Conservation (phyloP, 37 sponge, comb jelly and placozoan genomes). For the Lycopodina hypogea region DNA sequence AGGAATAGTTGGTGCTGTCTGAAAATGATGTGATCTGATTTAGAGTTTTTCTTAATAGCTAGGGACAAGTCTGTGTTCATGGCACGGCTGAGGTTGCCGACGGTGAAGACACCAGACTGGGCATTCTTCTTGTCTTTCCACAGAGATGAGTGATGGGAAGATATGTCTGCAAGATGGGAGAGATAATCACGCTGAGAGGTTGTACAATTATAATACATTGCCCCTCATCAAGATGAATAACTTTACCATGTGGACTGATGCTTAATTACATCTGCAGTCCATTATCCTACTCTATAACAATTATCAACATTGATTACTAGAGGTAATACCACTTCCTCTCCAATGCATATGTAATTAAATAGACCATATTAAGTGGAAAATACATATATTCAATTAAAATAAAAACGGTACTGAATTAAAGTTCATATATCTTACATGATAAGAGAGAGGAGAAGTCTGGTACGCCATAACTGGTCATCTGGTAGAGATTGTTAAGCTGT, state of each 20-base stretch:
- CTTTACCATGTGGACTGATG: too few species aligned
- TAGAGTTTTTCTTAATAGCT: slow-evolving; percentile 30
- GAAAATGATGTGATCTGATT: slow-evolving; percentile 30
- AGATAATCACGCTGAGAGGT: too few species aligned
- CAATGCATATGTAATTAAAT: too few species aligned
- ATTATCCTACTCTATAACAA: too few species aligned
- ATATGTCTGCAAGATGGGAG: slow-evolving; percentile 36
- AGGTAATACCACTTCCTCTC: too few species aligned
- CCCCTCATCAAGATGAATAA: too few species aligned
- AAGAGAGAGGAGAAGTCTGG: slow-evolving; percentile 60
- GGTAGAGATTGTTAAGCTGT: slow-evolving; percentile 60
- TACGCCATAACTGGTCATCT: slow-evolving; percentile 47
- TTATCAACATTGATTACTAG: too few species aligned
- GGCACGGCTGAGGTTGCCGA: slow-evolving; percentile 28
- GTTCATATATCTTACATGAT: slow-evolving; percentile 43
- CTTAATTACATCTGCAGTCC: too few species aligned
- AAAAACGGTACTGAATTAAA: too few species aligned
- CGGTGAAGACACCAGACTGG: slow-evolving; percentile 56
- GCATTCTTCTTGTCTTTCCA: slow-evolving; percentile 1
- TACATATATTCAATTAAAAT: too few species aligned
- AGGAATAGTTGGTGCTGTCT: slow-evolving; percentile 9
- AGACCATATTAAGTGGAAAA: too few species aligned
- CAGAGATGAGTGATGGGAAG: slow-evolving; percentile 29
- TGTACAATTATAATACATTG: too few species aligned
- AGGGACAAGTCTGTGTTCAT: slow-evolving; percentile 23